phyloP scores from a whole-genome alignment of 2,797 vertebrate species.

The Micrastur ruficollis region DNA sequence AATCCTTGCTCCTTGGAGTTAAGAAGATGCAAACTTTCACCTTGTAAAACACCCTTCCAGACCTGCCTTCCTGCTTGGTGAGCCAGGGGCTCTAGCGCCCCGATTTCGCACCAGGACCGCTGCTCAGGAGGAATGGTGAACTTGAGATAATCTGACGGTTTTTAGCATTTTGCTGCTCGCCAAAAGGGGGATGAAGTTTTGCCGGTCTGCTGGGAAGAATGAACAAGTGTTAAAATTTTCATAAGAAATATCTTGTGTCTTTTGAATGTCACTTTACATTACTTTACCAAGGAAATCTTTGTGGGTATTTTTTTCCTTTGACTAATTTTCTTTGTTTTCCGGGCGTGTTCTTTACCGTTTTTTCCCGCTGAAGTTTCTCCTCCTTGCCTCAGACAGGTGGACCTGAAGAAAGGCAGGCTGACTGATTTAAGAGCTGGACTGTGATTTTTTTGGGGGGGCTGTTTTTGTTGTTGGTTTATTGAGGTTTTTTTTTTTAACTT shows the following conservation, averaged over 20 bases:
- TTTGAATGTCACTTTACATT: neutral
- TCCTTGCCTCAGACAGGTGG: neutral
- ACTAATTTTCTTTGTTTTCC: neutral
- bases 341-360: neutral
- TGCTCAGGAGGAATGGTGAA: neutral
- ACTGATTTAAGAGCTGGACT: neutral
- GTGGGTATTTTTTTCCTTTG: neutral
- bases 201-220: neutral
- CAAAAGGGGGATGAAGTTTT: neutral
- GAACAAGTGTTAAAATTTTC: neutral
- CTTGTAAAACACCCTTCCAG: neutral
- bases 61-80: neutral
- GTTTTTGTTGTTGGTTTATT: neutral
- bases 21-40: neutral
- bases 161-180: neutral
- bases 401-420: neutral
- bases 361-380: neutral
- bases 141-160: neutral
- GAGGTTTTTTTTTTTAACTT: neutral
- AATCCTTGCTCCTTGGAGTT: neutral
- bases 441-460: neutral
- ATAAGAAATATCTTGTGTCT: neutral
- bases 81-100: neutral
- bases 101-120: neutral
- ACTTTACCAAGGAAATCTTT: neutral